Evolutionary conservation across 2,797 vertebrate species (phyloP), one percentile per base, ranked within the genome.

Genomic region (Oreonectes daqikongensis): DNA sequence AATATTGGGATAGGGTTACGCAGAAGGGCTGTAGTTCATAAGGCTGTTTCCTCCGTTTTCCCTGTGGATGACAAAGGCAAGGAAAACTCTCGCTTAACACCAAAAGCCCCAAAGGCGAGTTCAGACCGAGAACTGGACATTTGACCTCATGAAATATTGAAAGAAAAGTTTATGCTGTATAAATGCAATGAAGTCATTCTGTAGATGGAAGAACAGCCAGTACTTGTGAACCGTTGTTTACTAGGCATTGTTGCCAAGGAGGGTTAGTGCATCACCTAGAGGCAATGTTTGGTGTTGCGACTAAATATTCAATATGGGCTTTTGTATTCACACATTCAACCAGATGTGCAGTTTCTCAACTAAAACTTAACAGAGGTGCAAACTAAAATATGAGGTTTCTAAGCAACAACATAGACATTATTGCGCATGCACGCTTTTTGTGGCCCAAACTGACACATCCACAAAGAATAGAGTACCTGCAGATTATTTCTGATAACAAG

Each of bases 1-100:
- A 77, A 81, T 79, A 73, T 68, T 75, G 35, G 55, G 72, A 48
- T 82, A 63, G 64, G 28, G 68, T 82, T 80, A 69, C 75, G 63
- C 69, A 61, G 68, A 61, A 26, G 44, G 72, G 61, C 60, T 44
- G 24, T 24, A 24, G 78, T 71, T 72, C 57, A 68, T 46, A 22
- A 42, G 42, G n/a, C 40, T n/a, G 66, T 71, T 77, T 71, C 61
- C 81, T 71, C 75, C 60, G 52, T 32, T 52, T 55, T 76, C 55
- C 68, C 63, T n/a, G 50, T 44, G 55, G 72, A 64, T 26, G 48
- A 69, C 22, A 78, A 44, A 44, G 15, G 70, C 38, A 35, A 59
- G 38, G 24, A 72, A 55, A 66, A 38, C 52, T 50, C 32, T 30
- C 15, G 18, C 5, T 7, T 18, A 42, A 46, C 72, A 30, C 35